phyloP scores from a whole-genome alignment of 2,888 invertebrate species.

The Meloe dianella region DNA sequence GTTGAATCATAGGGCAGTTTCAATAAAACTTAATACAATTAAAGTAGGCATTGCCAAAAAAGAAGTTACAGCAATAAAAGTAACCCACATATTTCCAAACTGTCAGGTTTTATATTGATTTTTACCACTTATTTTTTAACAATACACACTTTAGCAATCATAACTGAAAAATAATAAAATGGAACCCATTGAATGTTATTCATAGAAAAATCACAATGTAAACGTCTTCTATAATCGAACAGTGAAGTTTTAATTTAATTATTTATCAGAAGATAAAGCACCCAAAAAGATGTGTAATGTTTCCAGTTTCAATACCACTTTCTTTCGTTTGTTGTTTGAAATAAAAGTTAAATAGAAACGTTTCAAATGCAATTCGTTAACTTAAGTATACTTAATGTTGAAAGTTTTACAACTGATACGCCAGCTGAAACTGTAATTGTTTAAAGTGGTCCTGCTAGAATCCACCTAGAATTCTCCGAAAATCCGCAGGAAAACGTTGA shows the following conservation, averaged over 20 bases:
- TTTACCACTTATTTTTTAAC: neutral
- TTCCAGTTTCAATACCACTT: slow-evolving; percentile 3
- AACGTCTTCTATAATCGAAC: too few relatives aligned
- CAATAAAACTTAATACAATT: neutral
- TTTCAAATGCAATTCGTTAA: slow-evolving; percentile 36
- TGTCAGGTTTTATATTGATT: neutral
- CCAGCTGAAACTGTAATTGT: slow-evolving; percentile 41
- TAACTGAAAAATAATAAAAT: neutral
- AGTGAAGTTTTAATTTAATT: too few relatives aligned
- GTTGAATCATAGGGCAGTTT: neutral
- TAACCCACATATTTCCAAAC: neutral
- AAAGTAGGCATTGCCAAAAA: neutral
- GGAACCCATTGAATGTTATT: neutral
- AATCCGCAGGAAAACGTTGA: neutral
- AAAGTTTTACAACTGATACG: slow-evolving; percentile 36
- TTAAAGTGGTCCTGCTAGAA: slow-evolving; percentile 30
- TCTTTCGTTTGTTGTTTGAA: slow-evolving; percentile 14
- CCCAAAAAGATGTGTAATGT: too few relatives aligned
- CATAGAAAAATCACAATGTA: too few relatives aligned
- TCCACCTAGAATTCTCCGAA: slow-evolving; percentile 16
- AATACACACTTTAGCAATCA: neutral
- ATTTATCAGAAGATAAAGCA: too few relatives aligned
- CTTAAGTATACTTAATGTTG: slow-evolving; percentile 39
- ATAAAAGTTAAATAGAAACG: slow-evolving; percentile 25
- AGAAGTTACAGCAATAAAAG: neutral